These are phyloP conservation scores for Balearica regulorum DNA, from an alignment of 2,797 vertebrate genomes.

Conservation along the genomic window DNA sequence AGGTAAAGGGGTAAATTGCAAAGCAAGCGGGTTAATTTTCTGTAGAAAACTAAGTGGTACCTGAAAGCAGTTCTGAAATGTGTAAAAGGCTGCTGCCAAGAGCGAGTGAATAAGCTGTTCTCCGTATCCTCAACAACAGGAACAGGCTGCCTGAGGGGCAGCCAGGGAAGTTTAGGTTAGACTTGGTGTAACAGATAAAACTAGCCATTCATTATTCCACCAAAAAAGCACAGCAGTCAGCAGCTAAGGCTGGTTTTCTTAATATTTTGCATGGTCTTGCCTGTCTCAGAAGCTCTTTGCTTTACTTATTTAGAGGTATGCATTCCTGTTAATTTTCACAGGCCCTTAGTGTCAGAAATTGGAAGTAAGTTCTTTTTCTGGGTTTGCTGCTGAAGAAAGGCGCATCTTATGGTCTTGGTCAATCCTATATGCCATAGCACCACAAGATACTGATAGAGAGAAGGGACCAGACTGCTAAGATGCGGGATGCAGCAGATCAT, in stretches of 20 bases:
- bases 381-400: not conserved
- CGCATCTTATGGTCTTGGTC: not conserved
- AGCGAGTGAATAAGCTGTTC: not conserved
- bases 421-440: not conserved
- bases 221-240: not conserved
- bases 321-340: not conserved
- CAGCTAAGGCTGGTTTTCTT: not conserved
- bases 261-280: not conserved
- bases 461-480: not conserved
- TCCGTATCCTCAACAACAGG: not conserved
- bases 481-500: not conserved
- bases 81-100: not conserved
- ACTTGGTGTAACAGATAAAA: not conserved
- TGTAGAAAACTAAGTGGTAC: not conserved
- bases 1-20: not conserved
- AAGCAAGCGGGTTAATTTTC: not conserved
- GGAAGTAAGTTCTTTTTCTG: not conserved
- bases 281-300: not conserved
- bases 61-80: not conserved
- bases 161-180: not conserved
- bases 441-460: accelerated
- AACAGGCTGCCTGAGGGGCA: not conserved
- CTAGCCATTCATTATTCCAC: not conserved
- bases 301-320: not conserved
- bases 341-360: not conserved